Conservation (phyloP, 2,888 invertebrate species). For the Blastobasis adustella region DNA sequence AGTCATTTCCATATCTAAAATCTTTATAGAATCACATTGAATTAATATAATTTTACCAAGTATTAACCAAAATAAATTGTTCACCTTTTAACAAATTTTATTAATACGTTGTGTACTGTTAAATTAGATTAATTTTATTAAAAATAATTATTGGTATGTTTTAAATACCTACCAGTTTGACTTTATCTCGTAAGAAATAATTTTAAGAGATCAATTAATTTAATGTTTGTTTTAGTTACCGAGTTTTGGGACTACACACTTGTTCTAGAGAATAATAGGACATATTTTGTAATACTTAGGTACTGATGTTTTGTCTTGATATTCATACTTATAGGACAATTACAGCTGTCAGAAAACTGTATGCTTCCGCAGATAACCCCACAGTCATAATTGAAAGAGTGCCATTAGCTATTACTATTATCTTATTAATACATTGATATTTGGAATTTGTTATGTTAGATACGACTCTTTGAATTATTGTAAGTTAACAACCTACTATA, state of each 20-base stretch:
- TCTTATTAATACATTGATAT: no score
- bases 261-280: slow-evolving; percentile 13
- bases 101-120: slow-evolving; percentile 60
- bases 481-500: no score
- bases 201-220: slow-evolving; percentile 37
- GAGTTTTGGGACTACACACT: slow-evolving; percentile 18
- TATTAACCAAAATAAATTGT: slow-evolving; percentile 71
- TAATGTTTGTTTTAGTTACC: slow-evolving; percentile 29
- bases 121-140: slow-evolving; percentile 53
- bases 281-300: slow-evolving; percentile 13
- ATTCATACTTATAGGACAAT: neutral
- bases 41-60: slow-evolving; percentile 38
- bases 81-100: slow-evolving; percentile 68
- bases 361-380: slow-evolving; percentile 23
- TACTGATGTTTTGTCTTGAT: slow-evolving; percentile 20
- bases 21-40: slow-evolving; percentile 20
- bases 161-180: slow-evolving; percentile 44
- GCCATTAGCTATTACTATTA: slow-evolving; percentile 23
- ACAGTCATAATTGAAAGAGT: slow-evolving; percentile 32
- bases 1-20: slow-evolving; percentile 27
- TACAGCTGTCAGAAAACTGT: slow-evolving; percentile 8
- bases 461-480: no score
- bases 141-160: slow-evolving; percentile 45
- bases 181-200: slow-evolving; percentile 34
- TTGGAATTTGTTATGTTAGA: no score